Conservation (phyloP, 1,140 invertebrate genomes). For the Solenopsis fugax region DNA sequence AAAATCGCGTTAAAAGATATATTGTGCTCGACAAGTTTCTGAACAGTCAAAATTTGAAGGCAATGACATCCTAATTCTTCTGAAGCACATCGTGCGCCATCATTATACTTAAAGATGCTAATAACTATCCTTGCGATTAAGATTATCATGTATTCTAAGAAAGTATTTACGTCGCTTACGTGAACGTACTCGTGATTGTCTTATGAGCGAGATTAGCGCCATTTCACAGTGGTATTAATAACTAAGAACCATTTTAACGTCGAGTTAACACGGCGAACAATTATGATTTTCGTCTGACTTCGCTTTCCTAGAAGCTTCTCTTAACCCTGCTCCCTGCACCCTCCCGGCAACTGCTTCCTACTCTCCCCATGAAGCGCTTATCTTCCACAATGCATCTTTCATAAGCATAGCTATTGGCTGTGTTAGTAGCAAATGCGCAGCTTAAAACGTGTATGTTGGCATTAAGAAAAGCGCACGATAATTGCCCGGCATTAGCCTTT, state of each 20-base stretch:
- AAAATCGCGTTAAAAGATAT: not conserved
- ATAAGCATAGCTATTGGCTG: conserved; percentile 49
- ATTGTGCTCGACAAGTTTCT: not conserved
- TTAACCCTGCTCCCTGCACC: not conserved
- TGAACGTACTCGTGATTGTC: conserved; percentile 50
- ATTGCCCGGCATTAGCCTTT: conserved; percentile 38
- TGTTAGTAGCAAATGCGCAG: conserved; percentile 38
- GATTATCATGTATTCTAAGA: conserved; percentile 34
- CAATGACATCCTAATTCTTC: conserved; percentile 22
- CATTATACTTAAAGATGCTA: conserved; percentile 41
- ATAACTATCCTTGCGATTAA: conserved; percentile 46
- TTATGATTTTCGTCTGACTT: conserved; percentile 69
- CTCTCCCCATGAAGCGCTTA: conserved; percentile 37
- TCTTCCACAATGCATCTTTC: conserved; percentile 56
- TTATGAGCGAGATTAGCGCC: conserved; percentile 43
- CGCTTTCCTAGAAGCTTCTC: conserved; percentile 47
- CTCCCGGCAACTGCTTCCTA: conserved; percentile 13
- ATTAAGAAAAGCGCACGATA: conserved; percentile 47
- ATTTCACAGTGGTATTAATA: conserved; percentile 60
- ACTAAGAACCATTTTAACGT: conserved; percentile 67
- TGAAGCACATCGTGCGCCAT: not conserved
- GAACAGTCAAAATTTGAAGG: conserved; percentile 23
- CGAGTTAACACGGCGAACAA: conserved; percentile 55
- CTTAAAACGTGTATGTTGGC: conserved; percentile 35
- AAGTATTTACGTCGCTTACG: conserved; percentile 50